Conservation (phyloP, 2,797 vertebrate species). For the Anomalospiza imberbis region DNA sequence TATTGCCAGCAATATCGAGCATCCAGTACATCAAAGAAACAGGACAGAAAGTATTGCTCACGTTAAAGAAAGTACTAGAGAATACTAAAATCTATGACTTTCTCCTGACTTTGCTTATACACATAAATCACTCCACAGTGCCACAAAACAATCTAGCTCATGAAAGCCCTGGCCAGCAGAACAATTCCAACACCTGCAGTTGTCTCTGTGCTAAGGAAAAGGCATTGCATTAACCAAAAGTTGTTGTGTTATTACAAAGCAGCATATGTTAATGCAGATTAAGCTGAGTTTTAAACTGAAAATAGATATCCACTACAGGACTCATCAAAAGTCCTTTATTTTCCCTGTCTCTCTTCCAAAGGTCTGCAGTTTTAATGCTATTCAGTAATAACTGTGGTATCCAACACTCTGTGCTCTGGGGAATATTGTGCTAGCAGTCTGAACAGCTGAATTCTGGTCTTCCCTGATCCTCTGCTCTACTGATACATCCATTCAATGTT, state of each 20-base stretch:
- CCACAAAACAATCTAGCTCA: neutral
- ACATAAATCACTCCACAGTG: slow-evolving; percentile 42
- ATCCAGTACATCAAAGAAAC: slow-evolving; percentile 65
- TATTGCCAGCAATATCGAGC: slow-evolving; percentile 58
- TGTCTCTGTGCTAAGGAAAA: neutral
- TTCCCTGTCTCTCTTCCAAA: neutral
- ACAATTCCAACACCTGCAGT: neutral
- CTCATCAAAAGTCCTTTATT: neutral
- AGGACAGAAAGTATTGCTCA: slow-evolving; percentile 60
- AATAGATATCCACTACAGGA: neutral
- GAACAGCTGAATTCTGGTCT: neutral
- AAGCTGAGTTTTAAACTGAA: neutral
- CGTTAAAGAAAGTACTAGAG: slow-evolving; percentile 52
- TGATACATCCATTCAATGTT: neutral
- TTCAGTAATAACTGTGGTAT: neutral
- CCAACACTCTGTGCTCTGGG: neutral
- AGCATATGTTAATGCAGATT: neutral
- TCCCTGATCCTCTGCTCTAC: neutral
- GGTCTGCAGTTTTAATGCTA: neutral
- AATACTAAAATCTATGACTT: slow-evolving; percentile 69
- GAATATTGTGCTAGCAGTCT: neutral
- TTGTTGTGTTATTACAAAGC: neutral
- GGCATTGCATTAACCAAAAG: neutral
- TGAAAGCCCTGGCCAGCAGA: neutral
- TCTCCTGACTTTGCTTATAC: slow-evolving; percentile 67